Base-by-base conservation (phyloP, 2,888 invertebrate species). In the Zootermopsis nevadensis region DNA sequence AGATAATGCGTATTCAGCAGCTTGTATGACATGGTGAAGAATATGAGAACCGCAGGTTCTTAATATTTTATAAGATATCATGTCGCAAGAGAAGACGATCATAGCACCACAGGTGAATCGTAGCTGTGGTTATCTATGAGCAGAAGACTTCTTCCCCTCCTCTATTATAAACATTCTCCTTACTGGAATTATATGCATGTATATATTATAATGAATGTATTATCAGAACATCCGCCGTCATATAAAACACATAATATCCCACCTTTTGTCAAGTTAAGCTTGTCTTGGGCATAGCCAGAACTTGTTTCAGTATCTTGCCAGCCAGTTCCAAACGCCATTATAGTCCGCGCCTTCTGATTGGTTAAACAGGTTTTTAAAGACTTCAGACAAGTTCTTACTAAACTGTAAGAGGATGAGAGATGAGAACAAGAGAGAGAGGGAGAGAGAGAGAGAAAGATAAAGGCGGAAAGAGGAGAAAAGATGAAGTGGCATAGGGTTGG, bases 331-430 rank as follows among this genome's bases (percentile, higher is more conserved):
- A 79, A 79, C 60, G 79, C 79, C 79, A 79, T 66, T 79, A 79
- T 66, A 27, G 31, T 79, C 79, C 79, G 60, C 79, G 66, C 79
- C 79, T 79, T 79, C 79, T 79, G 79, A 79, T 79, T 79, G 79
- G 79, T 35, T 22, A 15, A 66, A 79, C 79, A 33, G 38, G 79
- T 60, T 79, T 79, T 79, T 35, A 12, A 74, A 35, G n/a, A n/a
- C 42, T 76, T 48, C 60, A 72, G 82, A 82, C 77, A 48, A 66
- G 76, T 82, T 82, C 77, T 76, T 83, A 77, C 48, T 67, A 69
- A 82, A 79, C 30, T 24, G 79, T 79, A 82, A 79, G 83, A 83
- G 27, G 33, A 76, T n/a, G 35, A 69, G 76, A n/a, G 42, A 72
- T 66, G 67, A 35, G 83, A 38, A 42, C 48, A 77, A 35, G 42